These are phyloP conservation scores for Entomyzon cyanotis DNA, from an alignment of 2,113 vertebrate species.

Conservation along the genomic window DNA sequence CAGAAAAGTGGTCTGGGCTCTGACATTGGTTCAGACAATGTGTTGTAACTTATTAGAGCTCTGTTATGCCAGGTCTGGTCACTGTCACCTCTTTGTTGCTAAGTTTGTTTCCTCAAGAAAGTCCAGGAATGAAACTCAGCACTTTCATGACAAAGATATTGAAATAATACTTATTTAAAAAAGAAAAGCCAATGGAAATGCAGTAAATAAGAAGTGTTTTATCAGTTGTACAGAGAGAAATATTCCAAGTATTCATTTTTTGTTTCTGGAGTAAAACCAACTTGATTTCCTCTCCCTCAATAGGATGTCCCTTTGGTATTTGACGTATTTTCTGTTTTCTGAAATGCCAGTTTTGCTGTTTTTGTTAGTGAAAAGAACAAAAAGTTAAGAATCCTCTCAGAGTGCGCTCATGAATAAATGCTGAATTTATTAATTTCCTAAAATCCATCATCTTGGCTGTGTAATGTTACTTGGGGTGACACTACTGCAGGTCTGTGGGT, in stretches of 20 bases:
- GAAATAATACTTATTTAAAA: background rate
- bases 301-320: conserved; percentile 7
- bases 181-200: background rate
- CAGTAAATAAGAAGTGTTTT: background rate
- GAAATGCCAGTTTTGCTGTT: background rate
- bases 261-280: background rate
- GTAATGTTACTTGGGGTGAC: background rate
- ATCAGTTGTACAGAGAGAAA: background rate
- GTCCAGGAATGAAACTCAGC: background rate
- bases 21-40: background rate
- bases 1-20: background rate
- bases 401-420: background rate
- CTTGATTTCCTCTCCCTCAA: conserved; percentile 30
- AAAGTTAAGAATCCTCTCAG: background rate
- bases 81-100: background rate
- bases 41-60: background rate
- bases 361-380: background rate
- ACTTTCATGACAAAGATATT: background rate
- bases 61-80: background rate
- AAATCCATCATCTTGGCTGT: background rate
- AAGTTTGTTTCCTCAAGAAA: background rate
- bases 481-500: background rate
- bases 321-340: background rate
- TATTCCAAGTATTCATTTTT: conserved; percentile 30
- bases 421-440: background rate